phyloP scores from a whole-genome alignment of 2,113 vertebrate genomes.

The Pterocles gutturalis region DNA sequence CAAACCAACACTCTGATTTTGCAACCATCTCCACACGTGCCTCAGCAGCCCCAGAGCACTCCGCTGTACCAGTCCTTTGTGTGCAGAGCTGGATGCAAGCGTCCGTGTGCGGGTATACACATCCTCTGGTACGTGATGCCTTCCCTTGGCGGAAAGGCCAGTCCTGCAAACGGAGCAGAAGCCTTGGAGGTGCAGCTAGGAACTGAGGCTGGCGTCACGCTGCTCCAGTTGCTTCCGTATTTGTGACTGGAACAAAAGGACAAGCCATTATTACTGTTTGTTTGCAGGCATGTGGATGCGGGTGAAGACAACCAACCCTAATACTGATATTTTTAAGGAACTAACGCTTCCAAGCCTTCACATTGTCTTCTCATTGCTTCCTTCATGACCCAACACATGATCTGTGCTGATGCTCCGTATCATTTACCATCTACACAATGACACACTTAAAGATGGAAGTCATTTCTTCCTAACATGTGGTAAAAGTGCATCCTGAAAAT shows the following conservation, averaged over 20 bases:
- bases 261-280: not conserved
- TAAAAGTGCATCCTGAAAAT: not conserved
- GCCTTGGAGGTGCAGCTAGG: not conserved
- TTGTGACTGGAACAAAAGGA: slow-evolving; percentile 70
- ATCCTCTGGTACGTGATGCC: not conserved
- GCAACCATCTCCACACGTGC: fast-evolving
- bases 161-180: fast-evolving
- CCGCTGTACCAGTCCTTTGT: not conserved
- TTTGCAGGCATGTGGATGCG: fast-evolving
- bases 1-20: not conserved
- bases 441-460: not conserved
- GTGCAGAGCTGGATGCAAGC: not conserved
- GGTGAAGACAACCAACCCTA: not conserved
- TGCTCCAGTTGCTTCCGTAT: slow-evolving; percentile 72
- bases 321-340: not conserved
- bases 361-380: not conserved
- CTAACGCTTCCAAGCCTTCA: not conserved
- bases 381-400: not conserved
- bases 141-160: not conserved
- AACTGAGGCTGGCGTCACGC: not conserved
- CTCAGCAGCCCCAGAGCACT: fast-evolving
- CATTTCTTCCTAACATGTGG: not conserved
- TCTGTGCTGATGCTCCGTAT: not conserved
- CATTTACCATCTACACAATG: not conserved
- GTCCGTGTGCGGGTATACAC: fast-evolving